Evolutionary conservation across 2,888 invertebrate genomes (phyloP), one percentile per base, ranked within the genome.

Genomic region (Anthrax anthrax): DNA sequence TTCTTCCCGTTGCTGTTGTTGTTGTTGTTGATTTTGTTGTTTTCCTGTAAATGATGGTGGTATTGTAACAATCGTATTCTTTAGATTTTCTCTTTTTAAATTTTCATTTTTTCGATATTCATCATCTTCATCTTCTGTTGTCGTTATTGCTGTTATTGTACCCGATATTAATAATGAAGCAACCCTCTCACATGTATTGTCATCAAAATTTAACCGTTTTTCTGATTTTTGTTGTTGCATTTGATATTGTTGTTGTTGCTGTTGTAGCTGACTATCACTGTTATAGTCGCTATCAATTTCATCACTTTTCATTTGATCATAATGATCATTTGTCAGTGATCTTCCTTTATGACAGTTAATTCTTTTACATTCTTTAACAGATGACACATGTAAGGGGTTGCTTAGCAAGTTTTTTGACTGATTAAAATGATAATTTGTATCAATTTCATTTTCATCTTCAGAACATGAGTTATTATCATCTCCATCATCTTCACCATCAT

Each of bases 361-460:
- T 42, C 37, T 16, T 23, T 45, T 17, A 37, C 39, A 34, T 23
- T 12, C 42, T 60, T 66, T 69, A 70, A 57, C 63, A 69, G 67
- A 70, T 69, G 69, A 69, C 66, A 67, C 70, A 70, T 62, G 69
- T 62, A 69, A 71, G 71, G 71, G 72, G 71, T 71, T 71, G 71
- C 71, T 62, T 64, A 67, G 58, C 71, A 67, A 71, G 72, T 72
- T 72, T 72, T 72, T 72, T 72, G 70, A 60, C 23, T 40, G 23
- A 9, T 43, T 29, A 14, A 17, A 18, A 17, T 16, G 6, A 32
- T 32, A 23, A 23, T 23, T 14, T 6, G 10, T 13, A 18, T 40
- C 8, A 3, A 16, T 27, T 39, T 43, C 37, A 43, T 65, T 59
- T 60, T 61, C 59, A 55, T 16, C 43, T 18, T 51, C 48, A 9